phyloP scores from a whole-genome alignment of 2,113 vertebrate genomes.

The Phylloscopus whistleri region DNA sequence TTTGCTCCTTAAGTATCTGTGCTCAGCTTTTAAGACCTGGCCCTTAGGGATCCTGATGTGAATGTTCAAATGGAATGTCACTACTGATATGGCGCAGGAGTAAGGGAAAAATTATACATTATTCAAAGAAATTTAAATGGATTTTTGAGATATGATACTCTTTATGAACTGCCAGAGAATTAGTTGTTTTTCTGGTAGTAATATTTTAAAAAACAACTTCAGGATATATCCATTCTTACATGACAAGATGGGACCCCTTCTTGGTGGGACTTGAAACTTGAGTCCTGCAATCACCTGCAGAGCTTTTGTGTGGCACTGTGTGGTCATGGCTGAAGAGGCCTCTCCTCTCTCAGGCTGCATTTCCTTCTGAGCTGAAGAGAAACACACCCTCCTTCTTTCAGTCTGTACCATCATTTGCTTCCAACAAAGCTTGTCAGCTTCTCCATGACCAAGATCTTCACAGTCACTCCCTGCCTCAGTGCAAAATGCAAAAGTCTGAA shows the following conservation, averaged over 20 bases:
- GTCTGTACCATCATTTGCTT: not conserved
- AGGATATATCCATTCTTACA: not conserved
- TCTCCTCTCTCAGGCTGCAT: not conserved
- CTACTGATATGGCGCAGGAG: not conserved
- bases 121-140: not conserved
- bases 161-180: not conserved
- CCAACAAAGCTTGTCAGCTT: not conserved
- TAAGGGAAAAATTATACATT: not conserved
- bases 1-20: not conserved
- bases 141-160: not conserved
- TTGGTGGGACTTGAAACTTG: not conserved
- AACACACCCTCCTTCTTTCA: not conserved
- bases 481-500: not conserved
- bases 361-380: not conserved
- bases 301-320: not conserved
- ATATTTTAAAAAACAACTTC: not conserved
- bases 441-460: not conserved
- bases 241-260: not conserved
- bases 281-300: not conserved
- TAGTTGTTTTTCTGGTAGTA: not conserved
- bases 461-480: not conserved
- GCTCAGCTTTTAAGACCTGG: not conserved
- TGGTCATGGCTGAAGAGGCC: not conserved
- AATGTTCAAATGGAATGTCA: not conserved
- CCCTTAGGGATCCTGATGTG: not conserved